phyloP scores from a whole-genome alignment of 2,113 vertebrate species.

The Ptyas mucosa region DNA sequence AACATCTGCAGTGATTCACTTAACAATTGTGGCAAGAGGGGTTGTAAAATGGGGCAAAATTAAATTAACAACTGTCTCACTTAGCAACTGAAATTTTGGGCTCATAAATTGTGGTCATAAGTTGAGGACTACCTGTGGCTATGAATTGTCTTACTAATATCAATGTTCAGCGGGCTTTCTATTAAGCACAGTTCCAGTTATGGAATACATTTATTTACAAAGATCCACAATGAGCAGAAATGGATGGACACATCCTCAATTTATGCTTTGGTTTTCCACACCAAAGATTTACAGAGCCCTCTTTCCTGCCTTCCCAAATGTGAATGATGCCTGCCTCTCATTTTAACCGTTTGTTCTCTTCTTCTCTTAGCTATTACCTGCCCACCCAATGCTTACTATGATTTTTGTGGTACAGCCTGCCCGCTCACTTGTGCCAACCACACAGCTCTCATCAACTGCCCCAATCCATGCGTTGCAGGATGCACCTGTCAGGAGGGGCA shows the following conservation, averaged over 20 bases:
- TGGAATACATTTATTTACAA: neutral
- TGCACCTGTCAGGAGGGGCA: constrained; percentile 62
- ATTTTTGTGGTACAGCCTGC: constrained; percentile 62
- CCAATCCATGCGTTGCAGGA: constrained; percentile 51
- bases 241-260: neutral
- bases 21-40: too few relatives aligned
- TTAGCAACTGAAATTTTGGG: too few relatives aligned
- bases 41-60: too few relatives aligned
- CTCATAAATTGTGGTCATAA: too few relatives aligned
- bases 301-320: neutral
- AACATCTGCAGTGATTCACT: too few relatives aligned
- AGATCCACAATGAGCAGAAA: neutral
- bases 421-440: constrained; percentile 57
- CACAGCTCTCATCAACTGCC: constrained; percentile 44
- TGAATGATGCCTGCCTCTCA: neutral
- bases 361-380: constrained; percentile 44
- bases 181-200: too few relatives aligned
- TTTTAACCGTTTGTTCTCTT: neutral
- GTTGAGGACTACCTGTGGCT: neutral
- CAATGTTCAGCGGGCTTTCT: neutral
- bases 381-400: constrained; percentile 64
- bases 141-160: neutral
- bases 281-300: neutral
- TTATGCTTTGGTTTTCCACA: neutral
- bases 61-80: too few relatives aligned